Percentiles rank a stretch among this genome's conserved stretches.
Evolutionary conservation across 2,113 vertebrate species (phyloP).

Genomic region (human (Homo sapiens)): GRCh38 chr5:70976001-70976500

Average conservation of each 20-base stretch:
- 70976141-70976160: slow-evolving; percentile 65
- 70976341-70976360: background rate
- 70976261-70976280: slow-evolving; percentile 47
- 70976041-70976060: background rate
- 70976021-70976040: background rate
- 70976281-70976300: background rate
- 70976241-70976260: slow-evolving; percentile 43
- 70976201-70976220: slow-evolving; percentile 69
- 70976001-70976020: background rate
- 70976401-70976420: slow-evolving; percentile 9
- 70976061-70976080: background rate
- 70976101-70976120: background rate
- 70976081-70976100: background rate
- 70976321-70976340: background rate
- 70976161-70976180: slow-evolving; percentile 59
- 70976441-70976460: too few species aligned
- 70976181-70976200: background rate
- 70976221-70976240: slow-evolving; percentile 53
- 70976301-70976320: background rate
- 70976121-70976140: background rate
- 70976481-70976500: background rate
- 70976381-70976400: slow-evolving; percentile 29
- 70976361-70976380: background rate
- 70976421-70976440: background rate
- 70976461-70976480: background rate